These are phyloP conservation scores for Irena cyanogastra DNA, from an alignment of 2,113 vertebrate species.

Conservation along the genomic window DNA sequence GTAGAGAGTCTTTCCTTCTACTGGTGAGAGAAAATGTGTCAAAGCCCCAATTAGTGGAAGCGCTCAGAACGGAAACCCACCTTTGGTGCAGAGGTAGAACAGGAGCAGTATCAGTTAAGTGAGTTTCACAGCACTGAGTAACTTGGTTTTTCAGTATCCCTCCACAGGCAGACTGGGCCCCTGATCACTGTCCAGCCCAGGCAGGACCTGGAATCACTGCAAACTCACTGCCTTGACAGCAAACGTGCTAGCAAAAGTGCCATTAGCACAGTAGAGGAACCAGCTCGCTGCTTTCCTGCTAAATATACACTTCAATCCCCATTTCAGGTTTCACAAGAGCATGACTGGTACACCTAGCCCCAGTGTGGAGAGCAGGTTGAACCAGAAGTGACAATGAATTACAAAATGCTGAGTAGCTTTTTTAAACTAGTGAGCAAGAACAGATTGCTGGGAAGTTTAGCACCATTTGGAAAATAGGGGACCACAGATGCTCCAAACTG, in stretches of 20 bases:
- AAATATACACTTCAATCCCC: neutral
- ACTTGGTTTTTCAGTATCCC: neutral
- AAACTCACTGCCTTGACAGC: neutral
- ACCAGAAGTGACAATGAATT: neutral
- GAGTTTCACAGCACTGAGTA: neutral
- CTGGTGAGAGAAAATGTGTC: neutral
- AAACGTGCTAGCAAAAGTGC: rapidly evolving
- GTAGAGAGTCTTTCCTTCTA: neutral
- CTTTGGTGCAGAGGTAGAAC: neutral
- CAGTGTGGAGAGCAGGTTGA: neutral
- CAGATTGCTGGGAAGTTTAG: neutral
- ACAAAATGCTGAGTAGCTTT: neutral
- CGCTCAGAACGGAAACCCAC: neutral
- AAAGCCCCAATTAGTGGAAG: neutral
- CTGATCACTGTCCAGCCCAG: neutral
- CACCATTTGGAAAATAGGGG: neutral
- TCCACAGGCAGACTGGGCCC: rapidly evolving
- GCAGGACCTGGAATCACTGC: neutral
- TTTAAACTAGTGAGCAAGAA: neutral
- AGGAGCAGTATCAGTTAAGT: neutral
- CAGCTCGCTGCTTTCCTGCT: neutral
- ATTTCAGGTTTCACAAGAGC: neutral
- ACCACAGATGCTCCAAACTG: neutral
- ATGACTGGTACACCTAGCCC: neutral
- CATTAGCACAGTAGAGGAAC: neutral